Evolutionary conservation across 2,888 invertebrate species (phyloP).

Genomic region (Lepetodrilus schrolli): DNA sequence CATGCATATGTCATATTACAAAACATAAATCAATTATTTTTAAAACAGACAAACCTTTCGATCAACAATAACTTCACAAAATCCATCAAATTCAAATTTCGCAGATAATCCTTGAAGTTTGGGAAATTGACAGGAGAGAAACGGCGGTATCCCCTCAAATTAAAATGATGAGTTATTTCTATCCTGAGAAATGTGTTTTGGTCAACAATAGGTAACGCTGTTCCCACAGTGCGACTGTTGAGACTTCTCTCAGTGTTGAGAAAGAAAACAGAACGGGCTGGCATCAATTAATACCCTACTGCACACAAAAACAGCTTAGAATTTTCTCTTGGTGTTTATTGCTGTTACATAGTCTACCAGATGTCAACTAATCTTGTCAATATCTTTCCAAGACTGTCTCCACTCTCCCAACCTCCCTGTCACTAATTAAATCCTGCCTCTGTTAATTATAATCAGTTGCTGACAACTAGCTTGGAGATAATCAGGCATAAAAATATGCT

Average conservation of each 20-base stretch:
- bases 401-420: neutral
- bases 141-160: constrained; percentile 4
- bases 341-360: constrained; percentile 22
- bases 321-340: constrained; percentile 17
- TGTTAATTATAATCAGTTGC: constrained; percentile 15
- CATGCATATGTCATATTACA: no score
- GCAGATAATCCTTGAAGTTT: neutral
- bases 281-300: constrained; percentile 16
- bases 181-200: constrained; percentile 3
- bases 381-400: constrained; percentile 7
- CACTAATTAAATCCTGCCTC: constrained; percentile 20
- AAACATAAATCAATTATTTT: no score
- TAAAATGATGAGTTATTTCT: constrained; percentile 13
- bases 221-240: neutral
- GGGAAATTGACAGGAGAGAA: constrained; percentile 7
- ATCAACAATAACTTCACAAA: neutral
- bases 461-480: constrained; percentile 10
- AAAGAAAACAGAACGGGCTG: constrained; percentile 5
- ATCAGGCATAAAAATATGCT: neutral
- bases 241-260: neutral
- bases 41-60: no score
- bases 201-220: constrained; percentile 25
- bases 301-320: constrained; percentile 25
- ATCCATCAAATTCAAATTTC: neutral
- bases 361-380: constrained; percentile 12